These are phyloP conservation scores for Cygnus olor DNA, from an alignment of 2,797 vertebrate genomes.

Conservation along the genomic window DNA sequence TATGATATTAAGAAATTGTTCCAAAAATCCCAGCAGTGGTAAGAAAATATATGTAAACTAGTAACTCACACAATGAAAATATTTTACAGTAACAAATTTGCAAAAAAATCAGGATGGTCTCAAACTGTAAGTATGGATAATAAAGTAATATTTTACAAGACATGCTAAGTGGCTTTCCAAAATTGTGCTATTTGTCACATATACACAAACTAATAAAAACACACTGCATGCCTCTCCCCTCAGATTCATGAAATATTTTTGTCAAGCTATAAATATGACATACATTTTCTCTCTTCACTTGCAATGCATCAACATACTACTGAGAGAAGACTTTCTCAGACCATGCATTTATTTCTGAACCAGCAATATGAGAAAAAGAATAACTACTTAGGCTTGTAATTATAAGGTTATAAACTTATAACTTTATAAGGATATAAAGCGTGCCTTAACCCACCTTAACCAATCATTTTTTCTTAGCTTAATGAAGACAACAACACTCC, in stretches of 20 bases:
- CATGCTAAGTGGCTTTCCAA: not conserved
- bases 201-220: constrained; percentile 13
- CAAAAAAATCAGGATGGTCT: not conserved
- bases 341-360: not conserved
- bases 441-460: not conserved
- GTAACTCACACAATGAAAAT: not conserved
- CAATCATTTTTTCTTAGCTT: not conserved
- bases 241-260: constrained; percentile 1
- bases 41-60: not conserved
- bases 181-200: not conserved
- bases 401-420: too few species aligned
- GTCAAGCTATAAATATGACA: not conserved
- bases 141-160: constrained; percentile 29
- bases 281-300: not conserved
- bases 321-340: not conserved
- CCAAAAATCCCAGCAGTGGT: not conserved
- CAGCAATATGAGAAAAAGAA: not conserved
- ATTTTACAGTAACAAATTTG: constrained; percentile 7
- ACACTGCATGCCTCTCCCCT: not conserved
- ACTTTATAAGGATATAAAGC: not conserved
- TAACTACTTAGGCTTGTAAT: not conserved
- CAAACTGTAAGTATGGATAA: not conserved
- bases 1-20: not conserved
- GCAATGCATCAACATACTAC: not conserved
- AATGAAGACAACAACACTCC: not conserved